These are phyloP conservation scores for Patella vulgata DNA, from an alignment of 1,140 invertebrate species.

Conservation along the genomic window DNA sequence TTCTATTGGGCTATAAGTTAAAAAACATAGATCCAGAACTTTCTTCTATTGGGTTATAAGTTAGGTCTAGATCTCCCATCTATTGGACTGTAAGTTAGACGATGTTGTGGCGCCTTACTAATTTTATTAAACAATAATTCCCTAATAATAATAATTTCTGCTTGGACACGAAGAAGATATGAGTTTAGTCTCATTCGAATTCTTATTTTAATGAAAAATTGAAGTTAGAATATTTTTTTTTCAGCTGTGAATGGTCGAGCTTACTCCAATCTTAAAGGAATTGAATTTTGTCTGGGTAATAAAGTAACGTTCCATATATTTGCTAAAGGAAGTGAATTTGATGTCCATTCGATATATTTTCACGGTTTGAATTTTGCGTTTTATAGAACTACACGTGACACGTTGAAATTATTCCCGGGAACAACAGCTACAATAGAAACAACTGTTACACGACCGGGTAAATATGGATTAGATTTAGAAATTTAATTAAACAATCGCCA, in stretches of 20 bases:
- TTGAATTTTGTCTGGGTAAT: slow-evolving; percentile 55
- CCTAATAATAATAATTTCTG: too few relatives aligned
- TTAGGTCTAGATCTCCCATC: too few relatives aligned
- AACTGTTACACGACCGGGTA: slow-evolving; percentile 36
- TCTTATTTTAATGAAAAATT: too few relatives aligned
- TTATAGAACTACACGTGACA: slow-evolving; percentile 34
- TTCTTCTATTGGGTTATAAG: too few relatives aligned
- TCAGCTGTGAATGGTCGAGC: slow-evolving; percentile 45
- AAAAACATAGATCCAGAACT: too few relatives aligned
- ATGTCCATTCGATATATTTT: slow-evolving; percentile 48
- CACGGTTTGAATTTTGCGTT: slow-evolving; percentile 35
- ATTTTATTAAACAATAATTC: too few relatives aligned
- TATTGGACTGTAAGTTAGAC: too few relatives aligned
- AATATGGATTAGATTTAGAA: not conserved
- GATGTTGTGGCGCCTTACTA: too few relatives aligned
- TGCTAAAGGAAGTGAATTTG: slow-evolving; percentile 41
- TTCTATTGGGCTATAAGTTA: too few relatives aligned
- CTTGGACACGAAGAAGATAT: too few relatives aligned
- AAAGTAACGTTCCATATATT: slow-evolving; percentile 48
- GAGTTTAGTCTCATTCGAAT: too few relatives aligned
- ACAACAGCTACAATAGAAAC: slow-evolving; percentile 39
- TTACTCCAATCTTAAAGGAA: slow-evolving; percentile 52
- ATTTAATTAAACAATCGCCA: not conserved
- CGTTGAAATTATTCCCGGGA: slow-evolving; percentile 43
- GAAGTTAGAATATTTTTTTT: too few relatives aligned